Percentiles rank a stretch among this genome's conserved stretches.
These are phyloP conservation scores for Gobius niger DNA, from an alignment of 2,113 vertebrate genomes.

Conservation along the genomic window DNA sequence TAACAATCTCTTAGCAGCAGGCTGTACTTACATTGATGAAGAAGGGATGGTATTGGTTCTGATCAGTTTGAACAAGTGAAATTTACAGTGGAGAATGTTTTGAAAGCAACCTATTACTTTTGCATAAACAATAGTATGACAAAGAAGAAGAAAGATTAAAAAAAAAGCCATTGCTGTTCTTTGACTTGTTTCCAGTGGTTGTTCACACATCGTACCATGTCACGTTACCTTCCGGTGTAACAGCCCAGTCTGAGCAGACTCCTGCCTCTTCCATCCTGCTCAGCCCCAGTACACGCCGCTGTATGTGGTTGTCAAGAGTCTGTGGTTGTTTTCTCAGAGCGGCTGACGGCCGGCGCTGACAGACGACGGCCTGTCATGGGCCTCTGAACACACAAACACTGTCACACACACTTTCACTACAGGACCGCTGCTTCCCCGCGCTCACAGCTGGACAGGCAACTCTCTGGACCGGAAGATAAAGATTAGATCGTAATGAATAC, in stretches of 20 bases:
- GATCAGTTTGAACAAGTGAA: too few relatives aligned
- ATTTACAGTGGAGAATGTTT: too few relatives aligned
- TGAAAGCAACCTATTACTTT: too few relatives aligned
- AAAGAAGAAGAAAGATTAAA: too few relatives aligned
- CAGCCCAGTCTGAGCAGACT: too few relatives aligned
- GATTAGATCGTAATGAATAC: neutral
- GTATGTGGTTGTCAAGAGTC: constrained; percentile 25
- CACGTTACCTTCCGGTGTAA: too few relatives aligned
- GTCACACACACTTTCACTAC: constrained; percentile 53
- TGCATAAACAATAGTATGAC: too few relatives aligned
- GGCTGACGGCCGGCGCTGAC: constrained; percentile 61
- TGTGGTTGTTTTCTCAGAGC: constrained; percentile 60
- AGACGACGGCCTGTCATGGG: constrained; percentile 71
- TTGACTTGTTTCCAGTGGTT: too few relatives aligned
- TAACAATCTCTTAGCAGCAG: too few relatives aligned
- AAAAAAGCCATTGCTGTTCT: too few relatives aligned
- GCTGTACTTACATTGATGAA: too few relatives aligned
- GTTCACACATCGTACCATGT: neutral
- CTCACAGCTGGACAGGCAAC: neutral
- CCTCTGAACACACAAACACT: constrained; percentile 65
- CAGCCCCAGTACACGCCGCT: neutral
- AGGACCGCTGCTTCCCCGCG: constrained; percentile 16
- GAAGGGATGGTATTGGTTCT: too few relatives aligned
- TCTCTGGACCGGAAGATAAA: neutral
- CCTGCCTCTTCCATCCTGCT: constrained; percentile 21